phyloP scores from a whole-genome alignment of 2,797 vertebrate genomes.

The Fratercula arctica region DNA sequence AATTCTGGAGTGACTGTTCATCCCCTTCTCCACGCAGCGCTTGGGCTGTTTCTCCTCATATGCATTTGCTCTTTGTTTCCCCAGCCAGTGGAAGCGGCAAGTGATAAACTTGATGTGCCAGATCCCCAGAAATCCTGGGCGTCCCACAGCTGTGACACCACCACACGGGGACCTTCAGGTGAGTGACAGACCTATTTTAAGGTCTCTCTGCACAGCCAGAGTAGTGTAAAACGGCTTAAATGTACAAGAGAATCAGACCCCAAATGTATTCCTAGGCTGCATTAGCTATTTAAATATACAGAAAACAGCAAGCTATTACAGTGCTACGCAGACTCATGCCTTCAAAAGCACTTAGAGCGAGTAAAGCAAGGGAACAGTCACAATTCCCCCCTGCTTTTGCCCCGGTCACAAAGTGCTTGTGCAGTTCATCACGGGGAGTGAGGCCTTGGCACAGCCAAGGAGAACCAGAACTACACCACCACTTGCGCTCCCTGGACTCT shows the following conservation, averaged over 20 bases:
- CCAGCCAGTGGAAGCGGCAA: background rate
- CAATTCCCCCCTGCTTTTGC: background rate
- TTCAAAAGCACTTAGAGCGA: background rate
- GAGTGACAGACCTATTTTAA: background rate
- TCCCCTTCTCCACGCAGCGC: background rate
- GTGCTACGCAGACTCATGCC: background rate
- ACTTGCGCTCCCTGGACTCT: accelerated
- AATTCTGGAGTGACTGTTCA: background rate
- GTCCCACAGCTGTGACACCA: background rate
- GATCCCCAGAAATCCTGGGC: background rate
- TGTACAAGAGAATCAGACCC: background rate
- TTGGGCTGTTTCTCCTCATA: background rate
- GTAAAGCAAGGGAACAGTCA: background rate
- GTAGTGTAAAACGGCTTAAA: background rate
- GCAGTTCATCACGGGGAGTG: background rate
- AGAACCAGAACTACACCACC: background rate
- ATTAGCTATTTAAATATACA: background rate
- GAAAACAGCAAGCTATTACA: background rate
- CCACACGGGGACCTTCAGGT: background rate
- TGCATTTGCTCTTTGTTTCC: background rate
- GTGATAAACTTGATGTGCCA: background rate
- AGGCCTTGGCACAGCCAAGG: background rate
- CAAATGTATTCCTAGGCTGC: background rate
- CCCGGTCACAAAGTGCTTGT: background rate
- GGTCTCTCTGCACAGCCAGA: background rate